These are phyloP conservation scores for Haemorhous mexicanus DNA, from an alignment of 2,113 vertebrate species.

Conservation along the genomic window DNA sequence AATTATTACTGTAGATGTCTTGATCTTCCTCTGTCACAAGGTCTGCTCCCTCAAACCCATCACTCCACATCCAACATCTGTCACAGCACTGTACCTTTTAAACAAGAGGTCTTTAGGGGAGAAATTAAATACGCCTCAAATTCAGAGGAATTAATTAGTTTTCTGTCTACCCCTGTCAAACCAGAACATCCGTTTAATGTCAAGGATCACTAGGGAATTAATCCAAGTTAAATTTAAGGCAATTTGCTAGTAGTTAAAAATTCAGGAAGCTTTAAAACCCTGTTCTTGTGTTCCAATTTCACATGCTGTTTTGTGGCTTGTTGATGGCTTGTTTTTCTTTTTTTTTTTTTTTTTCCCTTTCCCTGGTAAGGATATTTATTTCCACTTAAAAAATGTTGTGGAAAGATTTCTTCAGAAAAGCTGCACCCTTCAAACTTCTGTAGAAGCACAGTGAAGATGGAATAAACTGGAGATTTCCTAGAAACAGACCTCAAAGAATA, in stretches of 20 bases:
- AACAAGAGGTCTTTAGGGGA: conserved; percentile 51
- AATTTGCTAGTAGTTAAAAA: conserved; percentile 68
- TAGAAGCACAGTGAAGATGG: background rate
- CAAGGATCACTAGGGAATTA: conserved; percentile 57
- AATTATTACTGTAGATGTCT: background rate
- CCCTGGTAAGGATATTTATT: background rate
- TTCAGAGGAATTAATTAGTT: conserved; percentile 67
- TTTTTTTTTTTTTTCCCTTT: background rate
- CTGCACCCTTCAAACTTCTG: background rate
- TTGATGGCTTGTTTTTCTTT: background rate
- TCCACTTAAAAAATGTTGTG: background rate
- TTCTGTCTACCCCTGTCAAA: conserved; percentile 63
- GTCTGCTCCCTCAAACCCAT: background rate
- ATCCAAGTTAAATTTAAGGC: conserved; percentile 65
- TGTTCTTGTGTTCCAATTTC: conserved; percentile 7
- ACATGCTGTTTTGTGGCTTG: conserved; percentile 21
- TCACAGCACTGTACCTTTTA: conserved; percentile 2
- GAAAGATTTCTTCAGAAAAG: background rate
- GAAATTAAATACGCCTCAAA: conserved; percentile 60
- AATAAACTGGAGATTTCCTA: background rate
- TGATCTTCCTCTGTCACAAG: background rate
- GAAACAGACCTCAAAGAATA: background rate
- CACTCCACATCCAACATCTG: background rate
- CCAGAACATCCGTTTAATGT: conserved; percentile 56
- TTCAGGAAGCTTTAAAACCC: conserved; percentile 58